A percentile compares a stretch with the other conserved stretches of the same genome.
Evolutionary conservation across 2,888 invertebrate species (phyloP).

Genomic region (Ommatoiulus sabulosus): DNA sequence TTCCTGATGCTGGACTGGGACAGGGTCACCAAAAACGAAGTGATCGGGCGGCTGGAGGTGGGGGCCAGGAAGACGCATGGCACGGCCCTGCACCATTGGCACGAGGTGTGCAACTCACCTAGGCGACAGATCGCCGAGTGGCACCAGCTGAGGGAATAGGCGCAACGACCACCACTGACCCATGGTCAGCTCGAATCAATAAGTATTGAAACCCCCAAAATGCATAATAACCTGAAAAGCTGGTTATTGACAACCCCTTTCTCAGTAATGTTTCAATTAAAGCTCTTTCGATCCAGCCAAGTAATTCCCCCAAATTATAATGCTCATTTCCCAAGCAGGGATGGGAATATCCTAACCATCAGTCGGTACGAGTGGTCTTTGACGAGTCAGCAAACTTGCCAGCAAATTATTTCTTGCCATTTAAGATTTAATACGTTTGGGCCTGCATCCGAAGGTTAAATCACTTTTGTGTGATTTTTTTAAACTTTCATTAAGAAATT

Average conservation of each 20-base stretch:
- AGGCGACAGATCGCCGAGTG: constrained; percentile 99
- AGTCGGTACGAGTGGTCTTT: neutral
- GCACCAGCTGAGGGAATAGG: constrained; percentile 94
- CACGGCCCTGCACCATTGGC: constrained; percentile 94
- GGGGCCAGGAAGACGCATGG: constrained; percentile 80
- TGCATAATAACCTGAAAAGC: too few relatives aligned
- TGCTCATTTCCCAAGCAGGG: neutral
- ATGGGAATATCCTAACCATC: neutral
- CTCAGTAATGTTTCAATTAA: constrained; percentile 4
- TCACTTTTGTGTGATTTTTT: neutral
- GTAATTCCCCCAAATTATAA: constrained; percentile 13
- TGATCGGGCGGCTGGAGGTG: constrained; percentile 94
- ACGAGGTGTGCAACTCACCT: constrained; percentile 96
- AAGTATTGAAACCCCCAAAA: constrained; percentile 25
- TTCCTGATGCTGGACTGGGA: constrained; percentile 96
- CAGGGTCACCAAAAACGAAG: constrained; percentile 98
- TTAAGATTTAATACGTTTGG: neutral
- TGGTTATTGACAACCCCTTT: neutral
- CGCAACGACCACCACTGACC: neutral
- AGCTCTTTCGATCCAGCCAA: neutral
- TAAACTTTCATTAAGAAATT: neutral
- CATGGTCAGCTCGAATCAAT: neutral
- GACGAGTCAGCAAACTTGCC: neutral
- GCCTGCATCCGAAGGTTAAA: neutral
- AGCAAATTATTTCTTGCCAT: constrained; percentile 34